phyloP scores from a whole-genome alignment of 2,888 invertebrate genomes.

The Coenonympha arcania region DNA sequence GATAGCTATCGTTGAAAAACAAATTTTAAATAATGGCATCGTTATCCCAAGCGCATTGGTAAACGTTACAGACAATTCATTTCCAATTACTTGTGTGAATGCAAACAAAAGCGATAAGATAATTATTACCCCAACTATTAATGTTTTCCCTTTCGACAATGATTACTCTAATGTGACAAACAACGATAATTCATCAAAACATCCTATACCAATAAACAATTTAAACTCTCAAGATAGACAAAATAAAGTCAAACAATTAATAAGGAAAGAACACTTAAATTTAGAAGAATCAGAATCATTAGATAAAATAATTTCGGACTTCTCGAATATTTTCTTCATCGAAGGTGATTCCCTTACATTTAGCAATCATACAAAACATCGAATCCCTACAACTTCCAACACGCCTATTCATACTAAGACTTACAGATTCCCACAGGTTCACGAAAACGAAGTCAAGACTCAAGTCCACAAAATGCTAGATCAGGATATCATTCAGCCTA shows the following conservation, averaged over 20 bases:
- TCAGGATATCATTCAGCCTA: constrained; percentile 29
- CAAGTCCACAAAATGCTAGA: constrained; percentile 31
- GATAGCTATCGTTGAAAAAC: constrained; percentile 22
- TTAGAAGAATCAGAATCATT: too few species aligned
- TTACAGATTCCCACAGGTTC: constrained; percentile 34
- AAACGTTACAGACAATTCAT: not conserved
- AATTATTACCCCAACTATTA: not conserved
- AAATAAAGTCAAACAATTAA: constrained; percentile 19
- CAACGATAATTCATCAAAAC: not conserved
- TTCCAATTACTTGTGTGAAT: not conserved
- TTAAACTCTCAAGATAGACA: constrained; percentile 6
- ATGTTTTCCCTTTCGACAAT: not conserved
- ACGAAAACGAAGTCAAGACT: constrained; percentile 31
- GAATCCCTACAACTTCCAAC: constrained; percentile 31
- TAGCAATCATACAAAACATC: constrained; percentile 31
- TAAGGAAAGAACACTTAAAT: constrained; percentile 26
- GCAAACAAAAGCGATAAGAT: not conserved
- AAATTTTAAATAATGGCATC: constrained; percentile 32
- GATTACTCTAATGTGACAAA: not conserved
- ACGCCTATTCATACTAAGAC: constrained; percentile 33
- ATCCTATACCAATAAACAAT: not conserved
- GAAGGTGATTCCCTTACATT: constrained; percentile 28
- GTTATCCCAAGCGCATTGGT: not conserved
- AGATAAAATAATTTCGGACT: constrained; percentile 26
- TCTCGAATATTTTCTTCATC: constrained; percentile 26